Evolutionary conservation across 2,113 vertebrate species (phyloP).

Genomic region (Dipodomys merriami): DNA sequence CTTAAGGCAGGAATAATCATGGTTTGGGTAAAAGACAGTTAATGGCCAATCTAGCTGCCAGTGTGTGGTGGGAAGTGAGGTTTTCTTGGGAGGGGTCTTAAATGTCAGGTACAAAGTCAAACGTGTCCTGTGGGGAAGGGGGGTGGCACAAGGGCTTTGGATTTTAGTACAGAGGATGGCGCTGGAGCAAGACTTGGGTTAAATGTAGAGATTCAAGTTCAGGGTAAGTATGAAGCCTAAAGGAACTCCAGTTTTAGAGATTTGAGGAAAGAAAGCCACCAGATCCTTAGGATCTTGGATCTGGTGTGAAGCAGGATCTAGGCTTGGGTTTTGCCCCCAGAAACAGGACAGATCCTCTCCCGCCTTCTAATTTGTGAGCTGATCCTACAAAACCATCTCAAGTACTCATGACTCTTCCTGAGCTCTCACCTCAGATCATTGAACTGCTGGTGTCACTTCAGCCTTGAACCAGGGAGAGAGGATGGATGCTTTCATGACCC

Average conservation of each 20-base stretch:
- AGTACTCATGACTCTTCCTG: not conserved
- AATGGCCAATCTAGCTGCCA: constrained; percentile 10
- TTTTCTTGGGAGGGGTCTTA: constrained; percentile 34
- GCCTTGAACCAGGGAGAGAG: not conserved
- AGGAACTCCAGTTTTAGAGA: not conserved
- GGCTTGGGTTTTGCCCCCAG: not conserved
- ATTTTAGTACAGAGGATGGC: not conserved
- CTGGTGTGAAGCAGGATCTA: not conserved
- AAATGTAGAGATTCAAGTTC: not conserved
- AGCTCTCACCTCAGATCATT: not conserved
- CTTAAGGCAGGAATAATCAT: constrained; percentile 1
- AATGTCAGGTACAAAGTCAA: constrained; percentile 33
- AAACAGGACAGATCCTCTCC: not conserved
- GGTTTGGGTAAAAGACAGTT: constrained; percentile 26
- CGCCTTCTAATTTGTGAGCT: constrained; percentile 15
- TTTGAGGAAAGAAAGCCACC: constrained; percentile 25
- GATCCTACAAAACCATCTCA: not conserved
- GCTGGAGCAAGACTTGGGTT: not conserved
- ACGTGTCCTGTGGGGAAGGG: not conserved
- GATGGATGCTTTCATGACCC: not conserved
- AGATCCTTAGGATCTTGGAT: not conserved
- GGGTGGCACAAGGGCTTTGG: not conserved
- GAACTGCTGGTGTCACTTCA: not conserved
- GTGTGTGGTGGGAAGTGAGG: not conserved
- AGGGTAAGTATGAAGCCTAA: not conserved